Evolutionary conservation across 2,113 vertebrate species (phyloP).

Genomic region (Pontoporia blainvillei): DNA sequence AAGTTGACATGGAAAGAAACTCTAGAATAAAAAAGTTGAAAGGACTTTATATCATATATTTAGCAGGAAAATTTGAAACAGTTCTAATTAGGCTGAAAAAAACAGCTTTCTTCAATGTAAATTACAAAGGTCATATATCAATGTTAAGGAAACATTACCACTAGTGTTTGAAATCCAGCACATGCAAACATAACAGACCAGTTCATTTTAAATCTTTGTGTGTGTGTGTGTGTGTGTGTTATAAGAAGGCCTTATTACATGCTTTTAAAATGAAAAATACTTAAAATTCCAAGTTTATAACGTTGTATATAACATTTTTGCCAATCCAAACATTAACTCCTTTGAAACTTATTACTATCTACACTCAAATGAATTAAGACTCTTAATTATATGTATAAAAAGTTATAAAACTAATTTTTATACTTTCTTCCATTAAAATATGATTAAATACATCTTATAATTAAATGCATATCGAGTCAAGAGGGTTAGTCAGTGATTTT

Average conservation of each 20-base stretch:
- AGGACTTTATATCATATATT: slow-evolving; percentile 86
- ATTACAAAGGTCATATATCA: slow-evolving; percentile 86
- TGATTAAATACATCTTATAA: neutral
- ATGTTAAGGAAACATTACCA: slow-evolving; percentile 80
- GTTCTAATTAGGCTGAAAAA: slow-evolving; percentile 88
- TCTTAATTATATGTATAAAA: slow-evolving; percentile 32
- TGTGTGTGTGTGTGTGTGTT: neutral
- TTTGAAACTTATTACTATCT: slow-evolving; percentile 24
- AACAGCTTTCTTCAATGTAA: slow-evolving; percentile 81
- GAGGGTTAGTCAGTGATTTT: neutral
- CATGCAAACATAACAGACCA: slow-evolving; percentile 80
- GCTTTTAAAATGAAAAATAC: slow-evolving; percentile 62
- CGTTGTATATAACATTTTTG: slow-evolving; percentile 41
- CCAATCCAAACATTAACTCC: slow-evolving; percentile 1
- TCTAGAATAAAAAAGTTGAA: slow-evolving; percentile 83
- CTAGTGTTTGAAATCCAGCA: slow-evolving; percentile 84
- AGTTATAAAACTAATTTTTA: slow-evolving; percentile 10
- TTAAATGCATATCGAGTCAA: neutral
- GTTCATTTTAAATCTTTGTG: slow-evolving; percentile 65
- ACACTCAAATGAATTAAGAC: neutral
- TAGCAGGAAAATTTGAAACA: slow-evolving; percentile 85
- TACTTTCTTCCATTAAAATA: neutral
- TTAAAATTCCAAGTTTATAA: slow-evolving; percentile 35
- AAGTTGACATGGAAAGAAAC: slow-evolving; percentile 83
- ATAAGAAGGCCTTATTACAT: slow-evolving; percentile 26